A percentile compares a stretch with the other conserved stretches of the same genome.
These are phyloP conservation scores for Beroe forskalii DNA, from an alignment of 37 sponge, comb jelly and placozoan genomes.

Conservation along the genomic window DNA sequence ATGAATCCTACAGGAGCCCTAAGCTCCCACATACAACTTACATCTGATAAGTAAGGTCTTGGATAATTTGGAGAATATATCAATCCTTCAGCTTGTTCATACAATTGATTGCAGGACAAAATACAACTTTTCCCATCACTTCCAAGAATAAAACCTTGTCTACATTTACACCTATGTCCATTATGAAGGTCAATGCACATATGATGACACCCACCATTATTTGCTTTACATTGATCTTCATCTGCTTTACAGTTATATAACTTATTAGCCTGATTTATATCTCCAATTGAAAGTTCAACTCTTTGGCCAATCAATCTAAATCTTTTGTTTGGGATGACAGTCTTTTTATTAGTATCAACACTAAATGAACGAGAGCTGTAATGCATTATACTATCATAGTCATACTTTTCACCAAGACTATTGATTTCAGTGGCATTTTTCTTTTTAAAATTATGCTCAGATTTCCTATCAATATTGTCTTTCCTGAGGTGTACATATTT, in stretches of 20 bases:
- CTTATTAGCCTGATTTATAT: slow-evolving; percentile 6
- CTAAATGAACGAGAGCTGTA: not conserved
- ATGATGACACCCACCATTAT: slow-evolving; percentile 36
- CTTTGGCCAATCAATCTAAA: slow-evolving; percentile 2
- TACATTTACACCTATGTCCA: not conserved
- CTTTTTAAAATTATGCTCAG: not conserved
- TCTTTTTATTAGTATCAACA: not conserved
- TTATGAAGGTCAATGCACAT: not conserved
- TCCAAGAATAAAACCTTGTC: not conserved
- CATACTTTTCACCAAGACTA: not conserved
- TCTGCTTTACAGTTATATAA: not conserved
- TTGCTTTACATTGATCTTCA: slow-evolving; percentile 5
- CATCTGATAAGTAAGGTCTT: not conserved
- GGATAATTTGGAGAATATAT: slow-evolving; percentile 32
- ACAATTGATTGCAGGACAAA: not conserved
- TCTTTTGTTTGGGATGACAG: not conserved
- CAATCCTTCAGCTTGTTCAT: slow-evolving; percentile 6
- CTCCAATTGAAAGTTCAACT: not conserved
- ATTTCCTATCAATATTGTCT: not conserved
- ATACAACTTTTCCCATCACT: slow-evolving; percentile 33
- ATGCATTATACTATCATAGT: slow-evolving; percentile 32
- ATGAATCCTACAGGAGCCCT: not conserved
- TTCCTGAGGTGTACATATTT: not conserved
- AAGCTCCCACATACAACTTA: slow-evolving; percentile 4
- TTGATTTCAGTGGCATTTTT: slow-evolving; percentile 8